Evolutionary conservation across 2,797 vertebrate genomes (phyloP), one percentile per base, ranked within the genome.

Genomic region (Trematomus bernacchii): DNA sequence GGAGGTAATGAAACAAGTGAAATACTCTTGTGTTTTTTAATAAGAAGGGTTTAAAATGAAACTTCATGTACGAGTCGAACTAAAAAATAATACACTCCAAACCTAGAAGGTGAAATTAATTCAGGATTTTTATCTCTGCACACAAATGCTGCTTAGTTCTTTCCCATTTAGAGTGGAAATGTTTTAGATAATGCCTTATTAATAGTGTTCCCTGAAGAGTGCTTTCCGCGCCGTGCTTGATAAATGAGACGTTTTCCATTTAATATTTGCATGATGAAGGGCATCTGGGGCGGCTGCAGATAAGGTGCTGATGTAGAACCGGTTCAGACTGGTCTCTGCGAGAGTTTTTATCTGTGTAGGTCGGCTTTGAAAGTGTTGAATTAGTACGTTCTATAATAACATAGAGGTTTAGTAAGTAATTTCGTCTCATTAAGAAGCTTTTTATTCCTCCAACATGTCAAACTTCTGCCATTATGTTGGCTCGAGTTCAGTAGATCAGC

Each of bases 211-310:
- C 71, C 82, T 42, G 67, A 76, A 79, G 76, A 85, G 70, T 58
- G 73, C 42, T 27, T 77, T 88, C 71, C 80, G 51, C 66, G 21
- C 58, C 19, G 3, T 1, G 51, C 66, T 77, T 89, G 83, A 91
- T 89, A 75, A 91, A 90, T 83, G 85, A 88, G 83, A 83, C 70
- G 2, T 74, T 88, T 89, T 80, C 80, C 82, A 84, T 85, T 84
- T 87, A 81, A 84, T 85, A 88, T 88, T 90, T 89, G 80, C 80
- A 80, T 82, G 87, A 90, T 85, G 88, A 91, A 87, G 83, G 85
- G 68, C 83, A 85, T 83, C 69, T 50, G 80, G 85, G 85, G 81
- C 48, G 57, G 50, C 64, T 21, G 77, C 71, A 82, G 85, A 91
- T 90, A 89, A 80, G 71, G 68, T 40, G 67, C 19, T 52, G 79